Evolutionary conservation across 92 coral and sea anemone species (phyloP).

Genomic region (Porites rus): DNA sequence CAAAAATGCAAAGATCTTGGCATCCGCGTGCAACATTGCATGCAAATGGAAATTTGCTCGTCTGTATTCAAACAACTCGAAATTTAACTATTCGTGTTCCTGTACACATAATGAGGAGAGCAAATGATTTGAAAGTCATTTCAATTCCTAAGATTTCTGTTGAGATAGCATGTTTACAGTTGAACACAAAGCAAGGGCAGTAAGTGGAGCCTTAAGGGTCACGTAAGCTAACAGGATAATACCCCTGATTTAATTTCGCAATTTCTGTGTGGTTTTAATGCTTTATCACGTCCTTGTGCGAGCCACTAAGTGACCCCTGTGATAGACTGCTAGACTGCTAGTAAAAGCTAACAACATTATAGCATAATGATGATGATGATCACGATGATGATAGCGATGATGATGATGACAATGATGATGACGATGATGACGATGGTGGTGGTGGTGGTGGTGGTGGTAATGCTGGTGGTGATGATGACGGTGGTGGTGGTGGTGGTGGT

Average conservation of each 20-base stretch:
- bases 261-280: no score
- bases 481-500: no score
- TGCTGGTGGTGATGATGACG: no score
- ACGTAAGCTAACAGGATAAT: no score
- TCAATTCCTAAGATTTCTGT: slow-evolving; percentile 14
- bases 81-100: background rate
- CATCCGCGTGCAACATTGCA: slow-evolving; percentile 2
- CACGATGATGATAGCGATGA: no score
- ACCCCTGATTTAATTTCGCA: background rate
- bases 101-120: background rate
- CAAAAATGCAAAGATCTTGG: no score
- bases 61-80: background rate
- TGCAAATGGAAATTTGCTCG: background rate
- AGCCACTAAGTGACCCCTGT: background rate
- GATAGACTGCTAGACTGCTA: background rate
- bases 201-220: no score
- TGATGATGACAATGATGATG: no score
- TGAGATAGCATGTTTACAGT: background rate
- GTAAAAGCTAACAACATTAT: no score
- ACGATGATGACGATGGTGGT: no score
- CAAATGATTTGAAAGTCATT: slow-evolving; percentile 17
- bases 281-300: background rate
- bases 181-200: background rate
- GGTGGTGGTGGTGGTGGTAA: no score
- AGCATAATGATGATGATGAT: no score